Conservation (phyloP, 2,888 invertebrate genomes). For the Amitus sp. region DNA sequence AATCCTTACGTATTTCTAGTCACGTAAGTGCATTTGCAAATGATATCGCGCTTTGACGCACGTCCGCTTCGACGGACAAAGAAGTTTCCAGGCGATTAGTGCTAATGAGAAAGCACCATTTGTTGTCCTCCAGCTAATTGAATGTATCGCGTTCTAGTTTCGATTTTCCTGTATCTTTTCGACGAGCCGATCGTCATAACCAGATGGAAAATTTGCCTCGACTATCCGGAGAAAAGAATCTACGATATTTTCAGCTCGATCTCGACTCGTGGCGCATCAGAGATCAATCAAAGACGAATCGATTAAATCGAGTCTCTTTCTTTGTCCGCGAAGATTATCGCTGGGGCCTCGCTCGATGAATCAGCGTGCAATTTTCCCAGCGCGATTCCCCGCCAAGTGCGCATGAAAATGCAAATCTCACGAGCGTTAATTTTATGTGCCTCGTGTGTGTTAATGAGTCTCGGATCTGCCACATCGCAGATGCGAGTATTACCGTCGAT, state of each 20-base stretch:
- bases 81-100: neutral
- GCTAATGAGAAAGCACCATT: constrained; percentile 1
- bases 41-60: constrained; percentile 1
- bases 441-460: constrained; percentile 4
- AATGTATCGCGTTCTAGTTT: neutral
- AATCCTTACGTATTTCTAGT: too few species aligned
- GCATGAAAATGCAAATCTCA: constrained; percentile 7
- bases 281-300: neutral
- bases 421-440: too few species aligned
- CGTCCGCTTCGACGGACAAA: constrained; percentile 1
- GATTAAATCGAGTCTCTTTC: too few species aligned
- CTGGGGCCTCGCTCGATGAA: constrained; percentile 1
- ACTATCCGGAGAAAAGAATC: neutral
- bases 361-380: constrained; percentile 3
- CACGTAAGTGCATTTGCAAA: constrained; percentile 7
- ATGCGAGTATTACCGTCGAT: too few species aligned
- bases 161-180: neutral
- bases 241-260: too few species aligned
- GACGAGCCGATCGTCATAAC: too few species aligned
- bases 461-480: neutral
- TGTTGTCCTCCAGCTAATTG: neutral
- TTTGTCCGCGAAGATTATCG: neutral
- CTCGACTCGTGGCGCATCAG: neutral
- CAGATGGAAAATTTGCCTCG: neutral
- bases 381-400: neutral